Evolutionary conservation across 2,888 invertebrate species (phyloP).

Genomic region (Callyntrura sp.): DNA sequence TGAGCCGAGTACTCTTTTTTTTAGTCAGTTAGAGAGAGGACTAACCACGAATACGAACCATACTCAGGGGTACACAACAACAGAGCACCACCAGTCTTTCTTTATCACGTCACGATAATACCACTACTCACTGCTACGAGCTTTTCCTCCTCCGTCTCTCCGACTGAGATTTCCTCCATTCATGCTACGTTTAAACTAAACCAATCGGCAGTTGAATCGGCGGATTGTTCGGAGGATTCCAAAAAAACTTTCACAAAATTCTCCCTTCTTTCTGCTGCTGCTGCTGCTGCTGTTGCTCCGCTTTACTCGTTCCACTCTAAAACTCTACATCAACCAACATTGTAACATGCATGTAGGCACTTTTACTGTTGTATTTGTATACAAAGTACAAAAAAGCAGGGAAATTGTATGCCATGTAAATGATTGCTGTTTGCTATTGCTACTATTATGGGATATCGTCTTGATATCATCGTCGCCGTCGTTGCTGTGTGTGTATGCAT

Average conservation of each 20-base stretch:
- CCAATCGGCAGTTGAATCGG: constrained; percentile 56
- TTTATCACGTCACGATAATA: constrained; percentile 46
- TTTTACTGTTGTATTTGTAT: background rate
- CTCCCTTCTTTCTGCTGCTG: background rate
- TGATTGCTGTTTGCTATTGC: background rate
- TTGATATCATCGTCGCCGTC: background rate
- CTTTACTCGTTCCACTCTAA: background rate
- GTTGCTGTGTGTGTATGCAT: too few relatives aligned
- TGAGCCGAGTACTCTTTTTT: constrained; percentile 10
- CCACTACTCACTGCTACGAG: background rate
- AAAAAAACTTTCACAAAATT: constrained; percentile 29
- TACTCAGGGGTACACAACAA: background rate
- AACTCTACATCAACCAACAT: background rate
- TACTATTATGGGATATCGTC: background rate
- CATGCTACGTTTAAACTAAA: constrained; percentile 54
- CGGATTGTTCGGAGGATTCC: constrained; percentile 55
- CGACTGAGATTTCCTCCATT: constrained; percentile 61
- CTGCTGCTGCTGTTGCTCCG: too few relatives aligned
- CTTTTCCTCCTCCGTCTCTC: constrained; percentile 48
- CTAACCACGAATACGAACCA: constrained; percentile 19
- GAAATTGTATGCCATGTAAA: background rate
- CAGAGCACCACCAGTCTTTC: too few relatives aligned
- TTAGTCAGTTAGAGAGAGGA: constrained; percentile 17
- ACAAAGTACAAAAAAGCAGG: background rate
- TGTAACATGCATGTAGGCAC: background rate